Evolutionary conservation across 2,888 invertebrate species (phyloP).

Genomic region (Caenorhabditis wallacei): DNA sequence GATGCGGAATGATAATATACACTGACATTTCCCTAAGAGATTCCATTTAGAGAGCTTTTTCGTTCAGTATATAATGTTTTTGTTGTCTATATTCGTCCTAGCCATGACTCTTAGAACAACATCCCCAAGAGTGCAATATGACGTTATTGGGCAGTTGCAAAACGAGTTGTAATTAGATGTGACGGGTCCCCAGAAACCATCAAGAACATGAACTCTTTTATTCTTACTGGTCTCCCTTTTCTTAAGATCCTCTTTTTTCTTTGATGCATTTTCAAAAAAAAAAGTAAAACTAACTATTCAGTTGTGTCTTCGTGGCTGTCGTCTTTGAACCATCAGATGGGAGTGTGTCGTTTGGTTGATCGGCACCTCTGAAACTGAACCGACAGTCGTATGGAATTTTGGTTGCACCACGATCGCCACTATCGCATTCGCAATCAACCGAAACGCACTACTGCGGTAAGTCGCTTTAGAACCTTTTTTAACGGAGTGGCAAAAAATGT

Average conservation of each 20-base stretch:
- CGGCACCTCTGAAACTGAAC: conserved; percentile 56
- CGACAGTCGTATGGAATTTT: conserved; percentile 73
- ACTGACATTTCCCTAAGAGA: conserved; percentile 10
- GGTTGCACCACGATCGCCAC: conserved; percentile 74
- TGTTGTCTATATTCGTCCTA: neutral
- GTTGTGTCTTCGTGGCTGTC: conserved; percentile 17
- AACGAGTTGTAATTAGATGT: conserved; percentile 63
- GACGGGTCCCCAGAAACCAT: conserved; percentile 45
- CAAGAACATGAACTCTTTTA: conserved; percentile 23
- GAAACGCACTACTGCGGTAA: conserved; percentile 73
- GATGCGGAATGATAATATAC: conserved; percentile 26
- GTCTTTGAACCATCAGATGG: conserved; percentile 50
- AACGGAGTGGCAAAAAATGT: neutral
- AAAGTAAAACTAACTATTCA: conserved; percentile 45
- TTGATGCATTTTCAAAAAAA: neutral
- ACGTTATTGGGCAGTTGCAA: conserved; percentile 57
- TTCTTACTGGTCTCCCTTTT: conserved; percentile 2
- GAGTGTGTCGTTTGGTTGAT: conserved; percentile 43
- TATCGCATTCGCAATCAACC: conserved; percentile 70
- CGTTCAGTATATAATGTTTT: conserved; percentile 1
- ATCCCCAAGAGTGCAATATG: conserved; percentile 56
- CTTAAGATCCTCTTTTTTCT: neutral
- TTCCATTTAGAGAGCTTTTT: neutral
- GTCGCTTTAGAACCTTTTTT: conserved; percentile 42
- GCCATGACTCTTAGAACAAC: conserved; percentile 5